Percentiles rank a stretch among this genome's conserved stretches.
Evolutionary conservation across 2,113 vertebrate species (phyloP).

Genomic region (Percopsis transmontana): DNA sequence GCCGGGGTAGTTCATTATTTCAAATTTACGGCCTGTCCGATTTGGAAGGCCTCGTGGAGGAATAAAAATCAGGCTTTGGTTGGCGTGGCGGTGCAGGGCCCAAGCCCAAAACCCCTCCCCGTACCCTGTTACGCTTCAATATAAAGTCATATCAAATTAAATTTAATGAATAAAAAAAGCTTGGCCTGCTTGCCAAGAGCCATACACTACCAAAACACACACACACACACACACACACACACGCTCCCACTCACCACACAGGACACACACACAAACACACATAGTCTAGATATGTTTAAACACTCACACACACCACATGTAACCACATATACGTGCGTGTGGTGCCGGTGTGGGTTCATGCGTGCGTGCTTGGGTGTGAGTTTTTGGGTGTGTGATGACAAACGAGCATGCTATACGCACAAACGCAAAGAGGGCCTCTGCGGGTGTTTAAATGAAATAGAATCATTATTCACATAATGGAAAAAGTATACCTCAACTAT

Average conservation of each 20-base stretch:
- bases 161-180: constrained; percentile 59
- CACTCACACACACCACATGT: not conserved
- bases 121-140: constrained; percentile 57
- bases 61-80: constrained; percentile 68
- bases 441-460: too few relatives aligned
- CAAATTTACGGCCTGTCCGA: constrained; percentile 74
- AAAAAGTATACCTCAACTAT: too few relatives aligned
- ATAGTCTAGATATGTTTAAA: not conserved
- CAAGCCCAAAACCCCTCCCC: constrained; percentile 48
- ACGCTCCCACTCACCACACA: constrained; percentile 13
- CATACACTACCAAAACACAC: constrained; percentile 25
- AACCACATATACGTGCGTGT: not conserved
- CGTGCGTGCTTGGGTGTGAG: not conserved
- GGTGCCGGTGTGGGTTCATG: not conserved
- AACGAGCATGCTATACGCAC: not conserved
- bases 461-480: too few relatives aligned
- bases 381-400: not conserved
- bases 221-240: constrained; percentile 12
- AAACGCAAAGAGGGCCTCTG: too few relatives aligned
- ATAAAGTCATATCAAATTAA: constrained; percentile 73
- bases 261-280: not conserved
- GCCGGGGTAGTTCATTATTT: constrained; percentile 74
- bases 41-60: constrained; percentile 64
- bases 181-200: constrained; percentile 38
- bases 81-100: constrained; percentile 54